Conservation (phyloP, 30 jellyfish, hydroid and myxozoan genomes). For the Calvadosia cruxmelitensis region DNA sequence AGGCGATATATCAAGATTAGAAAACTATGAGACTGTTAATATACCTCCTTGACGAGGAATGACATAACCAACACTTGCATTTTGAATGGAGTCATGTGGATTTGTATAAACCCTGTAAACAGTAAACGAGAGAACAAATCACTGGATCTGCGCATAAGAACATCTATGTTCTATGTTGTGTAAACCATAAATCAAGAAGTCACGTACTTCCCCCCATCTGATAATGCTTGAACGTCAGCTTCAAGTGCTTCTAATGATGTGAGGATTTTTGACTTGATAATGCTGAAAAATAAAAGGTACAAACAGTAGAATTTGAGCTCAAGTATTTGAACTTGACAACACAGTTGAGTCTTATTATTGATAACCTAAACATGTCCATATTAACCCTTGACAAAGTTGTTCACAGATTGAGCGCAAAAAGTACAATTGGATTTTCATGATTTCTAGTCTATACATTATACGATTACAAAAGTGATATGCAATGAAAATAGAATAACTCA, state of each 20-base stretch:
- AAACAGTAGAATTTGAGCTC: not conserved
- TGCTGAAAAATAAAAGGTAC: conserved; percentile 3
- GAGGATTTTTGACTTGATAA: conserved; percentile 41
- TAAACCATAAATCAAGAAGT: not conserved
- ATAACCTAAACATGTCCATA: too few species aligned
- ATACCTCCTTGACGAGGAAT: not conserved
- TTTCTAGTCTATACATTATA: too few species aligned
- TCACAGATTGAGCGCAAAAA: too few species aligned
- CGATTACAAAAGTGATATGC: too few species aligned
- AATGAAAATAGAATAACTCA: too few species aligned
- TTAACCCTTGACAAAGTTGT: too few species aligned
- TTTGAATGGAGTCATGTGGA: not conserved
- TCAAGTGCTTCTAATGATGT: conserved; percentile 57
- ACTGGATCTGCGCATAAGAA: too few species aligned
- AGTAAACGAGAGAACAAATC: not conserved
- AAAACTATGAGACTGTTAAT: too few species aligned
- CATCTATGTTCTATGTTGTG: too few species aligned
- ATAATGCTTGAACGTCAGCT: conserved; percentile 19
- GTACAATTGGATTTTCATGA: too few species aligned
- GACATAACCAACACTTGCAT: not conserved
- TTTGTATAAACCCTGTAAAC: not conserved
- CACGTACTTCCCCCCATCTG: not conserved
- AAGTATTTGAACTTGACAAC: not conserved
- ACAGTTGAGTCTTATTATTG: not conserved
- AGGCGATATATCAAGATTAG: too few species aligned